Conservation (phyloP, 2,888 invertebrate species). For the Tortrix viridana region DNA sequence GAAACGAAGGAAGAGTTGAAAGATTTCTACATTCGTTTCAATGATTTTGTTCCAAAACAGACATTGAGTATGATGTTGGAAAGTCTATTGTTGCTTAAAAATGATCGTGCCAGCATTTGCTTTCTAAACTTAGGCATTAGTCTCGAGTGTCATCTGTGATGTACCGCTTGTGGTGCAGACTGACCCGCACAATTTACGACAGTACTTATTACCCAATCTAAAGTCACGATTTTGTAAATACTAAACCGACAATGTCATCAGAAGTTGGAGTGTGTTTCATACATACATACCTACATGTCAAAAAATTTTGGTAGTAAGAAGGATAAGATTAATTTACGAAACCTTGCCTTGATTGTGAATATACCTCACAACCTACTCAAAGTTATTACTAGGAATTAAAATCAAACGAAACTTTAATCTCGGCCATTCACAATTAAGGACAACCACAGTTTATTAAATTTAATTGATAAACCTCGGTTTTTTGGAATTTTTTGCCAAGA, state of each 20-base stretch:
- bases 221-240: no score
- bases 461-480: not conserved
- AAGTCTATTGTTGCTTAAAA: constrained; percentile 17
- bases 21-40: constrained; percentile 4
- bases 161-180: constrained; percentile 15
- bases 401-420: no score
- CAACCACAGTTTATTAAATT: not conserved
- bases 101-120: constrained; percentile 16
- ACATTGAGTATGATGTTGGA: constrained; percentile 9
- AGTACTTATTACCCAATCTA: not conserved
- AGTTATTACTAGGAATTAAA: no score
- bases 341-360: no score
- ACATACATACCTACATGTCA: no score
- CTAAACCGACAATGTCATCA: no score
- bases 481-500: constrained; percentile 7
- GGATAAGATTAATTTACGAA: no score
- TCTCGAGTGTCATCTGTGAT: constrained; percentile 15
- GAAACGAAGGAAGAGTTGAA: not conserved
- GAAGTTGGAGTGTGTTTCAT: no score
- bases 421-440: no score
- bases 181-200: constrained; percentile 1
- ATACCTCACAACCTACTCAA: no score
- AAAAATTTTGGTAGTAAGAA: no score
- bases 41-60: constrained; percentile 1
- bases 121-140: constrained; percentile 32